phyloP scores from a whole-genome alignment of 1,140 invertebrate genomes.

The Stegodyphus mimosarum region DNA sequence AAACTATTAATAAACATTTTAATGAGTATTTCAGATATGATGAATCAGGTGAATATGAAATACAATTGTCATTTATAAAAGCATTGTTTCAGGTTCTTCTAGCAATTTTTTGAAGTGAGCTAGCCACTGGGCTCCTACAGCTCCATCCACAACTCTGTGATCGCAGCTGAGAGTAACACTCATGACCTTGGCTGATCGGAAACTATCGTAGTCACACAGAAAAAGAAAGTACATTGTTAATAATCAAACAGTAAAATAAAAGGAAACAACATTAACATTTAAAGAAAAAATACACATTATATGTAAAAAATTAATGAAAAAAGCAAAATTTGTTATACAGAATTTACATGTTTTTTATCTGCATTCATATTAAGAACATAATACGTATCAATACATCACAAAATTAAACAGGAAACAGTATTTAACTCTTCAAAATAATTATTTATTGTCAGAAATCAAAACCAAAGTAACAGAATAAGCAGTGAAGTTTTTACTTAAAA shows the following conservation, averaged over 20 bases:
- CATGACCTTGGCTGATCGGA: conserved; percentile 72
- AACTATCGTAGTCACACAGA: conserved; percentile 67
- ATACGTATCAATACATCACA: too few relatives aligned
- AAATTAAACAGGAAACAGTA: too few relatives aligned
- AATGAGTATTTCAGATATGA: too few relatives aligned
- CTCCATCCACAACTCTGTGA: conserved; percentile 80
- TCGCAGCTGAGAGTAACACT: conserved; percentile 78
- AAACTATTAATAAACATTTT: too few relatives aligned
- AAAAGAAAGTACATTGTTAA: background rate
- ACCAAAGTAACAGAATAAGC: too few relatives aligned
- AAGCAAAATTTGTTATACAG: background rate
- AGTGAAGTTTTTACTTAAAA: too few relatives aligned
- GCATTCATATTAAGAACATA: too few relatives aligned
- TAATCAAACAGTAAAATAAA: background rate
- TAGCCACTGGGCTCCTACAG: conserved; percentile 79
- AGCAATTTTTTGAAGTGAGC: conserved; percentile 74
- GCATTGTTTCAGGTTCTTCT: conserved; percentile 76
- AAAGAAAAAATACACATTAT: background rate
- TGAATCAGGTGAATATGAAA: too few relatives aligned
- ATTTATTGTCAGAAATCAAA: too few relatives aligned
- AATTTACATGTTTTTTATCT: too few relatives aligned
- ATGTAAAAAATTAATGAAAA: background rate
- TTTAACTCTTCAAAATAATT: too few relatives aligned
- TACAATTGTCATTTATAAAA: conserved; percentile 70
- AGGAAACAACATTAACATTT: background rate